Evolutionary conservation across 2,113 vertebrate species (phyloP), one percentile per base, ranked within the genome.

Genomic region (Gobio gobio): DNA sequence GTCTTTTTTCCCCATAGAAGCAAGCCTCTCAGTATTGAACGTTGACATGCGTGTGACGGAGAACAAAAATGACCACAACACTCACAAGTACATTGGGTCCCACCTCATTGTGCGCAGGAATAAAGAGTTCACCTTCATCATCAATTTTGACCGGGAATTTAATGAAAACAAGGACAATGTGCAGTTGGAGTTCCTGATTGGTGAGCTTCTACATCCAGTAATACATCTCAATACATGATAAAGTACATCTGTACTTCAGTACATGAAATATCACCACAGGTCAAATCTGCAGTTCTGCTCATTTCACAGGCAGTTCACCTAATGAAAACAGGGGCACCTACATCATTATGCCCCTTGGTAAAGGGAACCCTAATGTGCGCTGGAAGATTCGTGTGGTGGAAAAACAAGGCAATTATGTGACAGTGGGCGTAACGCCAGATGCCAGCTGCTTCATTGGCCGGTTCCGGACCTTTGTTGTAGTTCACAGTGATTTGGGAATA

Each of bases 401-500:
- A 8, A 83, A 8, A 0, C 80, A 90, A 2, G 91, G 86, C n/a
- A 79, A 36, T 0, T 78, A 87, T 0, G 24, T 96, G 26, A 84
- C 72, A 0, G 72, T 99, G 73, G 92, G 92, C 29, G 29, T 99
- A 90, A 95, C 94, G 51, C 92, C 98, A 8, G 86, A 93, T 0
- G 0, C 94, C 0, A 20, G 91, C 12, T 96, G 96, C 93, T 95
- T 98, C 9, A 82, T 97, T 81, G 98, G 98, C 7, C 96, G 94
- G 85, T 98, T 95, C 86, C 95, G 94, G 0, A 90, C 93, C 4
- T 97, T 96, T 0, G 75, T 97, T 20, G 95, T 94, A 0, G 43
- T 97, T 6, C 58, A 89, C 90, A 95, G 90, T 7, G 81, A 86
- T 9, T 88, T 82, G 0, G 95, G 95, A 36, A 90, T 96, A 49